Base-by-base conservation (phyloP, 2,888 invertebrate species). In the Aelia acuminata region DNA sequence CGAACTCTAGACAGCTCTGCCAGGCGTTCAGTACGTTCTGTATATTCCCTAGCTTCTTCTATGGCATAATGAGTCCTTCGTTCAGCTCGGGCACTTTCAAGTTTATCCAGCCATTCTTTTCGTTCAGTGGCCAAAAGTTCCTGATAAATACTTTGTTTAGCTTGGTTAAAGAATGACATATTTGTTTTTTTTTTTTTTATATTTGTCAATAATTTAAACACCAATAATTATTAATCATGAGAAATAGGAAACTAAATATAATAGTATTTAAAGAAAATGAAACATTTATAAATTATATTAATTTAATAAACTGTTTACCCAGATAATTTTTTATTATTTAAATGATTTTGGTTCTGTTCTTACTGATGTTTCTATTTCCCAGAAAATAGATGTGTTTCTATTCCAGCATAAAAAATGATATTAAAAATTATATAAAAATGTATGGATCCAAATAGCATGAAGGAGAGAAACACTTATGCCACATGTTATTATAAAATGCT, bases 1-100 rank as follows among this genome's bases (percentile, higher is more conserved):
- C 89, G 75, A 47, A 89, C 88, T 39, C 89, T 63, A 11, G 88
- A 88, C 20, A 90, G 84, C 50, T 89, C 90, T 49, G 87, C 87
- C 47, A 90, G 88, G 8, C 89, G 50, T 70, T 89, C 88, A 22
- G 85, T 26, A 7, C 89, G 86, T 57, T 88, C 88, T 47, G 87
- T 57, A 11, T 80, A 84, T 47, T 80, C 87, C 50, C n/a, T n/a
- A 26, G 87, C 50, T 48, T 87, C 80, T 47, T 87, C 48, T 13
- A 84, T 26, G 8, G 84, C 80, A 49, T 84, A 84, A 31, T 87
- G 87, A 18, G 70, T 47, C 43, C 80, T 75, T 13, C 87, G 26
- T n/a, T 87, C 87, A 80, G 22, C 31, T 18, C 87, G 80, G 75
- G 87, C 87, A 50, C 31, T 80, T 49, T 87, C 87, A 3, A 87